Base-by-base conservation (phyloP, 2,888 invertebrate genomes). In the Drosophila meridionalis region DNA sequence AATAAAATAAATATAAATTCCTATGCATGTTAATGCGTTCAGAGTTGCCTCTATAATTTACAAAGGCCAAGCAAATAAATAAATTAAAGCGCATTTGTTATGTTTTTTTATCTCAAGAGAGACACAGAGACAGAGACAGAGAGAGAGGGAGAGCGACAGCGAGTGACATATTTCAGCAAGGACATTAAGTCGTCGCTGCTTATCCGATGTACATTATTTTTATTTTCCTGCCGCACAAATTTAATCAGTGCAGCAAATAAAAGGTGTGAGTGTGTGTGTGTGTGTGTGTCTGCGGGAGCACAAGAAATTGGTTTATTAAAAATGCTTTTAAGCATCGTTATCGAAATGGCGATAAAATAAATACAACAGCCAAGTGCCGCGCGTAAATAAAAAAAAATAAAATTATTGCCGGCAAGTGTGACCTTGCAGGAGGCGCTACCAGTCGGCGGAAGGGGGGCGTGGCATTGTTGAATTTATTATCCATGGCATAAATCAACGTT, bases 401-500 rank as follows among this genome's bases (percentile, higher is more conserved):
- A 12, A 12, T 40, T 59, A 8, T 14, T 28, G 40, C 20, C 43
- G 11, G 45, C 26, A 11, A 47, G 7, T 40, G 56, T 20, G 56
- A 56, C 56, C 56, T 56, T 56, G 42, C 53, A 20, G 36, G 36
- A 20, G 34, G 53, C 26, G 55, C 47, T 7, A 20, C 20, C 20
- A 20, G 20, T 20, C 20, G 59, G n/a, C n/a, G 34, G 48, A 14
- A 20, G 28, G 11, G 7, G 40, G 56, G 56, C 40, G 56, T 63
- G 69, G 61, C 59, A 80, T 76, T 82, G 77, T 82, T 73, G 53
- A 75, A 88, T 80, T 82, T 82, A 83, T 89, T 83, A 77, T 80
- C 71, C 69, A 45, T 73, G 63, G 67, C 76, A 83, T 86, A 82
- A 89, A 87, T 89, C 75, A 86, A 78, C 78, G 73, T 63, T 87